Evolutionary conservation across 2,888 invertebrate genomes (phyloP), one percentile per base, ranked within the genome.

Genomic region (Oxyscelio sp.): DNA sequence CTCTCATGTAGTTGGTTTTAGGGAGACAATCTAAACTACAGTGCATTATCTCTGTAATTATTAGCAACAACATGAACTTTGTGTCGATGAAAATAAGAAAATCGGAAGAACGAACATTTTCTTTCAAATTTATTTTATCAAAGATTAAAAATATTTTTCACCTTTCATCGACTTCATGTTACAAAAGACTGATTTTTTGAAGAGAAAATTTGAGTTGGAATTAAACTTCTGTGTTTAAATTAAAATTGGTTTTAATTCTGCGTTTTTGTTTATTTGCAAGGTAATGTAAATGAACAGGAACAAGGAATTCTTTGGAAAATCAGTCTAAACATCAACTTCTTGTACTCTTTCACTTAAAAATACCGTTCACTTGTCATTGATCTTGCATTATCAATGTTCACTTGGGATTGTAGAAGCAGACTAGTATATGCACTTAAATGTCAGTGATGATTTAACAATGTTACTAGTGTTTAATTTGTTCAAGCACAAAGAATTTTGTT

Each of bases 1-100:
- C 27, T 84, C 77, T 89, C 86, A 81, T 52, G 84, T 90, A 89
- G 90, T 85, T 88, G 58, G 38, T 48, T 68, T 56, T 58, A 45
- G 56, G 40, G 24, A 54, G 54, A 15, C 71, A 48, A 59, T 38
- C 34, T 13, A 52, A 70, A 70, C 70, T 70, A 63, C 59, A 61
- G 68, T 78, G 68, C 61, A 70, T 59, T 70, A 61, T 78, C 77
- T 73, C 63, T 59, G 38, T 34, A 38, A 58, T 24, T 58, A 43
- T 40, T 27, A 52, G 24, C 5, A 63, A 43, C 43, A 77, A 66
- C 66, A 50, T 65, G 50, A 52, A 78, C 15, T 52, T 52, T 17
- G 9, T 63, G 73, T 68, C 66, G 80, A 54, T 68, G 63, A 63
- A 70, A 54, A 27, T 19, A 58, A 34, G 15, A 34, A 11, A 21